Evolutionary conservation across 2,797 vertebrate species (phyloP), one percentile per base, ranked within the genome.

Genomic region (Sebastes alutus): DNA sequence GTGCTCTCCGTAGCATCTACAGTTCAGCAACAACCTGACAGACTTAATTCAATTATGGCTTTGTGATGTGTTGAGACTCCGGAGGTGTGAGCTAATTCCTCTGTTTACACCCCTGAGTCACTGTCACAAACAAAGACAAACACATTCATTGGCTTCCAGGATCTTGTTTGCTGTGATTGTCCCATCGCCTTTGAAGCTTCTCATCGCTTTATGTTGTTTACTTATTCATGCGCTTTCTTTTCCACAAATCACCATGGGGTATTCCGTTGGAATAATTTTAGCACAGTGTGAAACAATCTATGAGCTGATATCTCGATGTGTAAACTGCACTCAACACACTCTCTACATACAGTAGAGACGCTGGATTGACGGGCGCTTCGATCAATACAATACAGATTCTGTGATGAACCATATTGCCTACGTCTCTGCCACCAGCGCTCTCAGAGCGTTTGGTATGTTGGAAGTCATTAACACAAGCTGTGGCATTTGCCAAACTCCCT

Each of bases 51-150:
- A 96, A 94, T 96, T 93, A 94, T 49, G 82, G 72, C 77, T 65
- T 58, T 71, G 90, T 89, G 90, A 93, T 90, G 92, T 85, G 92
- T 75, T 82, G 86, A 88, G 89, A 90, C 94, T 95, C 93, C 29
- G 82, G 93, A 95, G 95, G 94, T 95, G 92, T 92, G 92, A 94
- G 94, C 91, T 96, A 93, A 96, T 94, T 95, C 93, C 87, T 91
- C 90, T 94, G 92, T 95, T 95, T 92, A 94, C 93, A 93, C 93
- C 93, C 93, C 85, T 93, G 94, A 96, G 94, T 95, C 95, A 94
- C 93, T 92, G 91, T 93, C 92, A 91, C 89, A 90, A 90, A 94
- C 88, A 92, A 92, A 94, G 89, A 89, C 90, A 88, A 91, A 94
- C 92, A 90, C 88, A 83, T 83, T 91, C 87, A 88, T 86, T 90